Base-by-base conservation (phyloP, 2,797 vertebrate species). In the Sebastes ruberrimus region DNA sequence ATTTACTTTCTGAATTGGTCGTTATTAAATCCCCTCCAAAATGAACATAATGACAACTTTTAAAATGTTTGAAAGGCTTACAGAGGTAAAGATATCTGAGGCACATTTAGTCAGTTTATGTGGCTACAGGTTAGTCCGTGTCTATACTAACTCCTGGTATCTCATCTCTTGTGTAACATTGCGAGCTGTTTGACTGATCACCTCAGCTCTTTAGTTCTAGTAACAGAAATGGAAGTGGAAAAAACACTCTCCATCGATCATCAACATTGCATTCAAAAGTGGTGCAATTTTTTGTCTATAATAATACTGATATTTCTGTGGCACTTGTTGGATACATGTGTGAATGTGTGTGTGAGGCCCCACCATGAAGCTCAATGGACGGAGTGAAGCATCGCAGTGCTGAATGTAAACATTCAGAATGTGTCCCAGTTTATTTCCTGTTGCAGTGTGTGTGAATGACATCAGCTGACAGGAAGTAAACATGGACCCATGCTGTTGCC, bases 221-320 rank as follows among this genome's bases (percentile, higher is more conserved):
- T 11, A 25, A 63, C 30, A 66, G 32, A 64, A 6, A 35, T 3
- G 0, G 6, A 13, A 57, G 10, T 3, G 14, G n/a, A 59, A 57
- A 68, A 81, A 11, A 28, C 10, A 46, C 7, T 46, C 20, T 22
- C 13, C 10, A 27, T 20, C 9, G 2, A 55, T 61, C 23, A 67
- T 27, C 20, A 25, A 68, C 56, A 59, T 27, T 68, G 33, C 14
- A 68, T 74, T 53, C 0, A 71, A 28, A 81, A 74, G 56, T 57
- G 30, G 42, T 66, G 33, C 46, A 69, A 20, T n/a, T 71, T 68
- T 23, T 8, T 28, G 6, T 33, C 11, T 27, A 53, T 53, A 49
- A 28, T 82, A 92, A 92, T 83, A 92, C 87, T 92, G 85, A 78
- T 65, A 73, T 63, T 64, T 67, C 23, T 23, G 20, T 27, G 56